Percentiles rank a stretch among this genome's conserved stretches.
Conservation (phyloP, 2,888 invertebrate species). For the Phengaris arion region DNA sequence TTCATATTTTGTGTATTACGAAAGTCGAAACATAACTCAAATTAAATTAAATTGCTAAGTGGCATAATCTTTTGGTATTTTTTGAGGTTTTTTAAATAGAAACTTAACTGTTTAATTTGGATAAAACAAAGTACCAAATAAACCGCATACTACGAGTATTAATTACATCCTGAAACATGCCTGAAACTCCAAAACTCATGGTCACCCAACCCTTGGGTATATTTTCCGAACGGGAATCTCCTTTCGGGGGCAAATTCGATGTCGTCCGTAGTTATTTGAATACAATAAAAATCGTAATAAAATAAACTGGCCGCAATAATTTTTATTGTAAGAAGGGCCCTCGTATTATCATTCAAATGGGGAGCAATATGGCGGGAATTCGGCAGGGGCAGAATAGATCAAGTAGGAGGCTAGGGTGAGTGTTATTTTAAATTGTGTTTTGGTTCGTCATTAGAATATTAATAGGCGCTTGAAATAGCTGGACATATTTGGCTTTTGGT, state of each 20-base stretch:
- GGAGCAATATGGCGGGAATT: conserved; percentile 74
- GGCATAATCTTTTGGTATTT: too few species aligned
- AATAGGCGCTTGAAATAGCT: background rate
- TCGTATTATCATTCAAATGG: conserved; percentile 79
- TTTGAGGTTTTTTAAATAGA: too few species aligned
- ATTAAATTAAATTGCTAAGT: too few species aligned
- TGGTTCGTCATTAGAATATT: conserved; percentile 40
- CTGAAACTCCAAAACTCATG: background rate
- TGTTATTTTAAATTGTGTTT: conserved; percentile 60
- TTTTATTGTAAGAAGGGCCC: conserved; percentile 76
- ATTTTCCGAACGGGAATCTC: conserved; percentile 38
- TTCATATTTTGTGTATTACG: too few species aligned
- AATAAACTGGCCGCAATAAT: conserved; percentile 78
- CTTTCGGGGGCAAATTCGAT: conserved; percentile 37
- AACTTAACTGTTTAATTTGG: too few species aligned
- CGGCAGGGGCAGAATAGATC: conserved; percentile 60
- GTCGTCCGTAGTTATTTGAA: conserved; percentile 57
- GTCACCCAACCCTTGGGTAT: conserved; percentile 35
- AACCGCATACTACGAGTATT: background rate
- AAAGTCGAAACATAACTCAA: too few species aligned
- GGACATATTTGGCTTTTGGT: background rate
- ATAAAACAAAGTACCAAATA: background rate
- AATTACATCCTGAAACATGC: background rate
- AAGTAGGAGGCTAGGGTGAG: conserved; percentile 62
- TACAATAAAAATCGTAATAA: conserved; percentile 77